Evolutionary conservation across 2,113 vertebrate genomes (phyloP).

Genomic region (Perccottus glenii): DNA sequence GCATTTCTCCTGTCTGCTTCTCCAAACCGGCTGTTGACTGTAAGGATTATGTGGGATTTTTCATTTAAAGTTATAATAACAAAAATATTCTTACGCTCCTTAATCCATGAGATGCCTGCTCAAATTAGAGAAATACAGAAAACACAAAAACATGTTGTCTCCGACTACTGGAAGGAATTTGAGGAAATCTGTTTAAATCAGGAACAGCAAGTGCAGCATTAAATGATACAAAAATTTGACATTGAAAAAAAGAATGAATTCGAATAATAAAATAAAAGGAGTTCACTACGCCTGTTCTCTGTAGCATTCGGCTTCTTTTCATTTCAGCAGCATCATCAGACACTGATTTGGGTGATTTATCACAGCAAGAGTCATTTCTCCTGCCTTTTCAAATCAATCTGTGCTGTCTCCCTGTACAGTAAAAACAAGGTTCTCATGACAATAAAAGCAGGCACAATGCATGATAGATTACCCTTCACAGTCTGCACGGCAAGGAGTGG

Average conservation of each 20-base stretch:
- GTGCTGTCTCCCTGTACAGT: background rate
- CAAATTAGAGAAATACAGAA: too few species aligned
- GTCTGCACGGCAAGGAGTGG: background rate
- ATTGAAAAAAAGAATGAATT: background rate
- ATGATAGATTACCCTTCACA: background rate
- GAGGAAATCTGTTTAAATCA: background rate
- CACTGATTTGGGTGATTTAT: slow-evolving; percentile 11
- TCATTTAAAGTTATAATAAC: too few species aligned
- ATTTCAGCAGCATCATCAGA: slow-evolving; percentile 17
- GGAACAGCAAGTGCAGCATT: background rate
- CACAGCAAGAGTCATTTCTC: slow-evolving; percentile 6
- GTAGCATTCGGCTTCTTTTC: slow-evolving; percentile 13
- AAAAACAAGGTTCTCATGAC: background rate
- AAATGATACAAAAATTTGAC: background rate
- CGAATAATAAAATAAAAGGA: background rate
- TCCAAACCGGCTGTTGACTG: too few species aligned
- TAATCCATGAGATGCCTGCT: too few species aligned
- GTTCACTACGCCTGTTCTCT: background rate
- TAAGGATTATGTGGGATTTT: too few species aligned
- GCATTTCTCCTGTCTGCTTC: too few species aligned
- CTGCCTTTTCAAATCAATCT: slow-evolving; percentile 17
- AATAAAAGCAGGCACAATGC: slow-evolving; percentile 3
- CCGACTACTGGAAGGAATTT: background rate
- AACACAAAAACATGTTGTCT: too few species aligned
- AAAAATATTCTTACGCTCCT: too few species aligned